Conservation (phyloP, 2,797 vertebrate genomes). For the Onychomys torridus region DNA sequence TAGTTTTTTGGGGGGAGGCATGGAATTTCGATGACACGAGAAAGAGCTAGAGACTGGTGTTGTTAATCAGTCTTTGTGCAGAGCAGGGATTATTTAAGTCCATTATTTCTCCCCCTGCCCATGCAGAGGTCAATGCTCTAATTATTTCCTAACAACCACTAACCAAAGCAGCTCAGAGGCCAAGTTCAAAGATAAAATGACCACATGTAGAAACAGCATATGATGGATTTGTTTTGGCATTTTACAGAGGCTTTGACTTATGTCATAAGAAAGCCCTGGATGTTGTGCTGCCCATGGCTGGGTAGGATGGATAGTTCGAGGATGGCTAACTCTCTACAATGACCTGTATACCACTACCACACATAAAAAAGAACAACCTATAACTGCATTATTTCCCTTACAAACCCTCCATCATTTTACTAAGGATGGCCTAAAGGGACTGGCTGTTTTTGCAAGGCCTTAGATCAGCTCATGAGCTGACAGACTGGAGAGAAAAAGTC, state of each 20-base stretch:
- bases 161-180: constrained; percentile 27
- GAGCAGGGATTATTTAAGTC: background rate
- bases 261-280: background rate
- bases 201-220: background rate
- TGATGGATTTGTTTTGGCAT: constrained; percentile 7
- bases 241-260: constrained; percentile 21
- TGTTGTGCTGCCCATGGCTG: background rate
- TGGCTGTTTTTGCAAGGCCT: constrained; percentile 27
- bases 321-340: constrained; percentile 11
- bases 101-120: background rate
- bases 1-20: background rate
- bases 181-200: constrained; percentile 39
- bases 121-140: background rate
- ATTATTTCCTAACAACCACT: constrained; percentile 26
- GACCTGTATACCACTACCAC: background rate
- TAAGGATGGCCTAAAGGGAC: background rate
- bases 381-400: background rate
- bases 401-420: background rate
- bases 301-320: background rate
- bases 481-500: background rate
- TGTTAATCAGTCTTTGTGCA: background rate
- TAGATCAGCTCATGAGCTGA: background rate
- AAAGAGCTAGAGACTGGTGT: background rate
- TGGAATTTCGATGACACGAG: background rate
- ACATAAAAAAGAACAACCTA: constrained; percentile 1